Evolutionary conservation across 2,797 vertebrate species (phyloP).

Genomic region (Dryobates pubescens): DNA sequence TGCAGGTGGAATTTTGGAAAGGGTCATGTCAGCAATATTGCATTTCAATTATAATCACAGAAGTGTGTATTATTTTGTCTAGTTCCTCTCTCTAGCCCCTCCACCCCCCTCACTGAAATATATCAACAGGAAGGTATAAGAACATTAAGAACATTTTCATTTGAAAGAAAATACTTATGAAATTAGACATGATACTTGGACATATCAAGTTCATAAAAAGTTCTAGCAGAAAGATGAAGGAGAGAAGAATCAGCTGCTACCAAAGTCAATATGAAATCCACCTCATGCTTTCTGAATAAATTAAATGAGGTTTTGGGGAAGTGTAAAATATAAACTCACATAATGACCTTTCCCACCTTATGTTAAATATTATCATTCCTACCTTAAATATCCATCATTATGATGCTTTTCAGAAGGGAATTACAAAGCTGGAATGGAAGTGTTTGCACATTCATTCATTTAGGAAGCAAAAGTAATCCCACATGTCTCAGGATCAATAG

Average conservation of each 20-base stretch:
- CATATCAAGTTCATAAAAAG: background rate
- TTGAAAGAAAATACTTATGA: background rate
- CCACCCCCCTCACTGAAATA: accelerated
- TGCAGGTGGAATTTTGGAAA: background rate
- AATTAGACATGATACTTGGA: background rate
- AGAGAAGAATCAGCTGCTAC: background rate
- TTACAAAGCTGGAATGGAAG: background rate
- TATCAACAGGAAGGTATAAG: background rate
- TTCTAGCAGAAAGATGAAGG: background rate
- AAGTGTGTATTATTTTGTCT: background rate
- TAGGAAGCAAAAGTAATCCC: background rate
- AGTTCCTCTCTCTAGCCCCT: too few species aligned
- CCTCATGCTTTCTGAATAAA: background rate
- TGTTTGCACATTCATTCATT: background rate
- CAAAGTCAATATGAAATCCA: background rate
- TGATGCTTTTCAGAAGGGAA: background rate
- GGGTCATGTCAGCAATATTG: background rate
- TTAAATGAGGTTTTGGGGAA: too few species aligned
- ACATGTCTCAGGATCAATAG: background rate
- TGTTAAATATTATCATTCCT: background rate
- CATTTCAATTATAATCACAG: background rate
- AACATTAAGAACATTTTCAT: background rate
- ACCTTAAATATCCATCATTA: background rate
- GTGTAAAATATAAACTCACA: background rate
- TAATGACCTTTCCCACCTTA: background rate